A percentile compares a stretch with the other conserved stretches of the same genome.
Conservation (phyloP, 2,797 vertebrate genomes). For the Sebastolobus altivelis region DNA sequence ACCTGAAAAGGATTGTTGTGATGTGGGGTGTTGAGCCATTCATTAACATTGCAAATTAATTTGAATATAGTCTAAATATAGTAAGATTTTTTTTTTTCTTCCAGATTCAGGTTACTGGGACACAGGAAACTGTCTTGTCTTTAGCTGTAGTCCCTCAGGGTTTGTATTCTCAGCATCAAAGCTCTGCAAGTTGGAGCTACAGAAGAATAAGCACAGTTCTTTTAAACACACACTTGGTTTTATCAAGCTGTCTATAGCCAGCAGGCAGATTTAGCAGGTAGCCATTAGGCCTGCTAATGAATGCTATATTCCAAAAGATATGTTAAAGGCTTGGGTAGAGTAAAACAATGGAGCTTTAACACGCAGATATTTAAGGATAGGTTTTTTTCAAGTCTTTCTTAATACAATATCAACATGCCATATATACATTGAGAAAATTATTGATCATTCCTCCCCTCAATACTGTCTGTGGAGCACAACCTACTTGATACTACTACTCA, state of each 20-base stretch:
- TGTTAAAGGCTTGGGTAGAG: neutral
- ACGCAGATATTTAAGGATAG: too few species aligned
- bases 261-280: constrained; percentile 22
- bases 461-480: neutral
- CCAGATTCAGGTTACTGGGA: constrained; percentile 78
- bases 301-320: neutral
- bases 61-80: constrained; percentile 63
- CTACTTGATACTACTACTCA: neutral
- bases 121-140: constrained; percentile 63
- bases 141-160: constrained; percentile 45
- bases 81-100: constrained; percentile 14
- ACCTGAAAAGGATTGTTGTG: constrained; percentile 20
- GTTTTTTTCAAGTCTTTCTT: too few species aligned
- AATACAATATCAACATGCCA: neutral
- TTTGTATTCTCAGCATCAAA: constrained; percentile 67
- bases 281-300: neutral
- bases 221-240: constrained; percentile 35
- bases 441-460: neutral
- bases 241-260: constrained; percentile 17
- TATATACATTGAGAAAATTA: neutral
- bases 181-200: constrained; percentile 29
- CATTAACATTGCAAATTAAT: constrained; percentile 57
- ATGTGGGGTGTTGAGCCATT: constrained; percentile 37
- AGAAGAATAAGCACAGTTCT: constrained; percentile 51
- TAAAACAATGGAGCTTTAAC: neutral